These are phyloP conservation scores for Sylvia borin DNA, from an alignment of 2,797 vertebrate species.

Conservation along the genomic window DNA sequence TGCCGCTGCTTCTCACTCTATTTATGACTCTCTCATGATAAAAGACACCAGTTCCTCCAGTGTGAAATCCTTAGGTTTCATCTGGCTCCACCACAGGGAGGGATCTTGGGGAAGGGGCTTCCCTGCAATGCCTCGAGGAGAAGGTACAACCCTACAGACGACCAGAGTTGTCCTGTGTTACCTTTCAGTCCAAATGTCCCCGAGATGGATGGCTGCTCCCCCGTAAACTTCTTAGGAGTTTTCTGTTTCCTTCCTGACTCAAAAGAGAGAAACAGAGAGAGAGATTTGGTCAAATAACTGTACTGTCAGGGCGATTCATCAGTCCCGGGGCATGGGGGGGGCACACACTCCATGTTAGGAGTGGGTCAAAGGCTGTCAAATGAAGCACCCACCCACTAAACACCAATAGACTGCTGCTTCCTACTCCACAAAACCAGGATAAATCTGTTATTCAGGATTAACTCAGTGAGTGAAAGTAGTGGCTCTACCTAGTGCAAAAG, in stretches of 20 bases:
- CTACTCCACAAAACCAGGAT: not conserved
- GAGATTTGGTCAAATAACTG: slow-evolving; percentile 78
- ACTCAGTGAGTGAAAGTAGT: not conserved
- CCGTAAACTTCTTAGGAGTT: slow-evolving; percentile 98
- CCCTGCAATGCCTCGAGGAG: not conserved
- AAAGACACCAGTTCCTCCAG: not conserved
- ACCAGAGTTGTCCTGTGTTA: slow-evolving; percentile 5
- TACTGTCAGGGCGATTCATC: not conserved
- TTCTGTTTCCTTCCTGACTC: slow-evolving; percentile 99
- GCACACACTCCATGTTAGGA: not conserved
- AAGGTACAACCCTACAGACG: not conserved
- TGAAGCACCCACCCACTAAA: not conserved
- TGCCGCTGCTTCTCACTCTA: not conserved
- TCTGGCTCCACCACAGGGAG: not conserved
- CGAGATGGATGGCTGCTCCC: slow-evolving; percentile 96
- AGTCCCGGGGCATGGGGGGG: not conserved
- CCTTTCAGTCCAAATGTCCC: slow-evolving; percentile 98
- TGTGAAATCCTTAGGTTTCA: not conserved
- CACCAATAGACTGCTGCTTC: not conserved
- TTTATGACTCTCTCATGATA: not conserved
- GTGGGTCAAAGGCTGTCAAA: not conserved
- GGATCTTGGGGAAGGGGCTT: not conserved
- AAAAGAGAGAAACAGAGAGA: slow-evolving; percentile 79
- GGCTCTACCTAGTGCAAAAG: not conserved
- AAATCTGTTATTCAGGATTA: not conserved